phyloP scores from a whole-genome alignment of 2,888 invertebrate genomes.

The Drosophila paucipuncta region DNA sequence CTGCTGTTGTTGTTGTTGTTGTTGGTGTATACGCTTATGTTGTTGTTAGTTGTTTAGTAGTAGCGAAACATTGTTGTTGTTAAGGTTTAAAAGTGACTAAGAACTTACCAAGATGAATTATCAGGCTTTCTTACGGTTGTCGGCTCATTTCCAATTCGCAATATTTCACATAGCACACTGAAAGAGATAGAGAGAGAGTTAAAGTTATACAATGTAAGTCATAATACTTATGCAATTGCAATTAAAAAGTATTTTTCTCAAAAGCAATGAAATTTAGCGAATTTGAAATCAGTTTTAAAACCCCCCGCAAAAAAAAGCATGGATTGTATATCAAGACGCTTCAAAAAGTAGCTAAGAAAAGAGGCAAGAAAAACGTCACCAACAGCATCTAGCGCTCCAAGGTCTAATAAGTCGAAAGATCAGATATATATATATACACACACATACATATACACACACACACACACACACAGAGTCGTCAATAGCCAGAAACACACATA shows the following conservation, averaged over 20 bases:
- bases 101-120: constrained; percentile 59
- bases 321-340: constrained; percentile 61
- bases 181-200: not conserved
- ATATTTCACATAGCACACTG: not conserved
- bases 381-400: constrained; percentile 52
- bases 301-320: constrained; percentile 24
- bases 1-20: constrained; percentile 45
- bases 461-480: constrained; percentile 37
- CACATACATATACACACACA: constrained; percentile 16
- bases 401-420: constrained; percentile 36
- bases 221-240: constrained; percentile 3
- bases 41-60: constrained; percentile 83
- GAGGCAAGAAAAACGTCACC: constrained; percentile 27
- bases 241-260: not conserved
- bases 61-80: constrained; percentile 81
- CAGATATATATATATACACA: constrained; percentile 13
- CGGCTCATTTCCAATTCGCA: constrained; percentile 13
- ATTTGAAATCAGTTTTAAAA: constrained; percentile 16
- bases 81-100: constrained; percentile 71
- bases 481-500: constrained; percentile 37
- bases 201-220: not conserved
- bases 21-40: constrained; percentile 75
- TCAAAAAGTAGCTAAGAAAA: constrained; percentile 64
- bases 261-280: constrained; percentile 10
- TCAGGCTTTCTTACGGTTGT: constrained; percentile 28